These are phyloP conservation scores for Gnathochromis pfefferi DNA, from an alignment of 2,113 vertebrate genomes.

Conservation along the genomic window DNA sequence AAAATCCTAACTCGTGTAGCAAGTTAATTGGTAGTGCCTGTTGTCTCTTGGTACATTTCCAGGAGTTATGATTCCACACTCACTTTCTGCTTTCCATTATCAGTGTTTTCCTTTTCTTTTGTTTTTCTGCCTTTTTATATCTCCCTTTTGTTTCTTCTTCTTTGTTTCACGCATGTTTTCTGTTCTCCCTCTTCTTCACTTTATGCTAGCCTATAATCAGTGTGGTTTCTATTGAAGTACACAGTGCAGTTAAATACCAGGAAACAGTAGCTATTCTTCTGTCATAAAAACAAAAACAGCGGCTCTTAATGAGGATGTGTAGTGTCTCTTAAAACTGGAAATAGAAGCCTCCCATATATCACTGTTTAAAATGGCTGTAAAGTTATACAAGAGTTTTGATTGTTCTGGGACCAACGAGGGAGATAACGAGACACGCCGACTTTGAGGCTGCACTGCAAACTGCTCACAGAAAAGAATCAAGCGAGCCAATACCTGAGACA, in stretches of 20 bases:
- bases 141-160: not conserved
- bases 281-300: conserved; percentile 15
- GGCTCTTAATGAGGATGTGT: conserved; percentile 30
- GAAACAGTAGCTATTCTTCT: not conserved
- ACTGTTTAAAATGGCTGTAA: conserved; percentile 38
- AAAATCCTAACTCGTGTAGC: conserved; percentile 6
- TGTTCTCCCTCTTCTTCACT: not conserved
- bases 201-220: not conserved
- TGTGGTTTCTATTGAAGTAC: not conserved
- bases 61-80: not conserved
- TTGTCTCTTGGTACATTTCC: conserved; percentile 30
- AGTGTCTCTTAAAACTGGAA: not conserved
- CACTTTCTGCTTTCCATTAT: not conserved
- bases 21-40: conserved; percentile 45
- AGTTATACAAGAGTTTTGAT: conserved; percentile 22
- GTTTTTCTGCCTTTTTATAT: not conserved
- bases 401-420: not conserved
- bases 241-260: not conserved
- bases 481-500: not conserved
- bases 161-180: not conserved
- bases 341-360: not conserved
- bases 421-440: not conserved
- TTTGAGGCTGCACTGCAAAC: not conserved
- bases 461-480: not conserved
- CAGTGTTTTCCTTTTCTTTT: not conserved